Percentiles rank a stretch among this genome's conserved stretches.
These are phyloP conservation scores for Plectrocnemia conspersa DNA, from an alignment of 1,140 invertebrate species.

Conservation along the genomic window DNA sequence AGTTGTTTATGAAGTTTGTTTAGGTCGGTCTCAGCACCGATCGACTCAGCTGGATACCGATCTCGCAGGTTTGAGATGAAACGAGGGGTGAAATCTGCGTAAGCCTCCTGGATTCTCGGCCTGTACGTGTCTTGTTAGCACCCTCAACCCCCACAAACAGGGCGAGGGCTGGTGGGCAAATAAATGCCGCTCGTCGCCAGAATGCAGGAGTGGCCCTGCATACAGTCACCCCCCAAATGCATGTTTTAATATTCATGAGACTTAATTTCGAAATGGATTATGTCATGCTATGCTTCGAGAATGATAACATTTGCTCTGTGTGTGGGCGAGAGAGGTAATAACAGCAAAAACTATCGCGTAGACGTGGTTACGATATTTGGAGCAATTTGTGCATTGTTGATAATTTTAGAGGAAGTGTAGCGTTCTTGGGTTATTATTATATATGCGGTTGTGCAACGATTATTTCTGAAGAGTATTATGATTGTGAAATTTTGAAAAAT, in stretches of 20 bases:
- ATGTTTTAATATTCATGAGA: constrained; percentile 18
- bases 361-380: too few species aligned
- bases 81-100: constrained; percentile 15
- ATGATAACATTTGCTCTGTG: constrained; percentile 4
- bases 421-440: too few species aligned
- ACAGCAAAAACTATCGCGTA: too few species aligned
- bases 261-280: constrained; percentile 8
- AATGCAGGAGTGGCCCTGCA: constrained; percentile 1
- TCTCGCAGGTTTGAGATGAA: constrained; percentile 7
- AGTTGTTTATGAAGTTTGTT: too few species aligned
- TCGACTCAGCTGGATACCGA: too few species aligned
- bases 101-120: constrained; percentile 12
- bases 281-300: not conserved
- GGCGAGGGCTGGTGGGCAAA: too few species aligned
- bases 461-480: too few species aligned
- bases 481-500: too few species aligned
- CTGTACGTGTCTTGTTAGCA: constrained; percentile 23
- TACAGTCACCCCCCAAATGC: not conserved
- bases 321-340: not conserved
- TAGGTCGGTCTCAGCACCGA: too few species aligned
- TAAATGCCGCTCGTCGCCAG: not conserved
- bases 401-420: not conserved
- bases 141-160: not conserved
- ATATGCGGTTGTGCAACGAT: too few species aligned
- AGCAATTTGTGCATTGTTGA: too few species aligned